A percentile compares a stretch with the other conserved stretches of the same genome.
Conservation (phyloP, 2,888 invertebrate species). For the Lasioglossum pauxillum region DNA sequence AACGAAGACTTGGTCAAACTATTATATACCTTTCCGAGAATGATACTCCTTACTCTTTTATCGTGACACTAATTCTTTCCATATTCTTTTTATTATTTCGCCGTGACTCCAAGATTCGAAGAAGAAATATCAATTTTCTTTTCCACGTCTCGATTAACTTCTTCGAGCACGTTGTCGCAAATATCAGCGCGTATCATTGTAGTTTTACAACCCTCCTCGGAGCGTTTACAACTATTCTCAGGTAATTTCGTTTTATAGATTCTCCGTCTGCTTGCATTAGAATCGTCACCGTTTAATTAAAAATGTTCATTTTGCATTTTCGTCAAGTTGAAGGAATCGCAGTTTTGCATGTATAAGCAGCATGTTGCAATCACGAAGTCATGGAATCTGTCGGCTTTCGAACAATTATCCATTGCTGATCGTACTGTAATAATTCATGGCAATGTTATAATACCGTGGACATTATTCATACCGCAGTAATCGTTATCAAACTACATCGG, state of each 20-base stretch:
- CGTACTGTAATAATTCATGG: not conserved
- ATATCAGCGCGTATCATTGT: not conserved
- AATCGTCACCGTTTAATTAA: too few relatives aligned
- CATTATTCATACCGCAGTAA: not conserved
- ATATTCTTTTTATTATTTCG: not conserved
- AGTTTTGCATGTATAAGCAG: not conserved
- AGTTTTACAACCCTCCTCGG: not conserved
- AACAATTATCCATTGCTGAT: not conserved
- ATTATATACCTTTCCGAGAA: constrained; percentile 13
- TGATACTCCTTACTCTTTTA: constrained; percentile 5
- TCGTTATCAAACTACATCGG: not conserved
- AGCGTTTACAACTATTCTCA: not conserved
- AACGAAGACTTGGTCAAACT: constrained; percentile 21
- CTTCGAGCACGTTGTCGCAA: not conserved
- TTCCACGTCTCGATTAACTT: not conserved
- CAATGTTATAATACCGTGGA: not conserved
- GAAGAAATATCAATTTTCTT: not conserved
- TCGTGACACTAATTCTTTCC: not conserved
- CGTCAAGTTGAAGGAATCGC: too few relatives aligned
- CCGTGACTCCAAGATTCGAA: not conserved
- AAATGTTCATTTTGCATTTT: too few relatives aligned
- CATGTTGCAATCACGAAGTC: not conserved
- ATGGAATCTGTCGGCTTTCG: not conserved
- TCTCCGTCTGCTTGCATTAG: not conserved
- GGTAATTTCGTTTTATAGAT: too few relatives aligned